Conservation (phyloP, 1,140 invertebrate species). For the Sycophila sp. region DNA sequence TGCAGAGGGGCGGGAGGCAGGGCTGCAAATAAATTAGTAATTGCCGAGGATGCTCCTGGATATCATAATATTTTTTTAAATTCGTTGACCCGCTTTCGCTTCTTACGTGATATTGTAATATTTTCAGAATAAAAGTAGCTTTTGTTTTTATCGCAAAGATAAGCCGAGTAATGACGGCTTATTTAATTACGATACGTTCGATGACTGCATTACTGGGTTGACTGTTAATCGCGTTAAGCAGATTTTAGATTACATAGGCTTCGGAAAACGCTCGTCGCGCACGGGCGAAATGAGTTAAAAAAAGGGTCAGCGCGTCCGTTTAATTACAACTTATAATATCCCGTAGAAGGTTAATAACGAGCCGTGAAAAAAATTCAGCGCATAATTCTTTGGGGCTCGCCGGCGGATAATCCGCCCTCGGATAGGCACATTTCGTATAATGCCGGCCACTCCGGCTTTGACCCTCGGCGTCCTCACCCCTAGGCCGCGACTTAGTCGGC, state of each 20-base stretch:
- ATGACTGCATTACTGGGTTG: background rate
- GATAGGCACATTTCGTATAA: conserved; percentile 42
- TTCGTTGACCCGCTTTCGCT: background rate
- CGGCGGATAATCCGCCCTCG: conserved; percentile 49
- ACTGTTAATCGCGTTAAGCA: conserved; percentile 4
- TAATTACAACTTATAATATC: too few relatives aligned
- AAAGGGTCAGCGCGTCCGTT: too few relatives aligned
- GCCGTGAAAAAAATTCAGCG: too few relatives aligned
- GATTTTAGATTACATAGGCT: conserved; percentile 16
- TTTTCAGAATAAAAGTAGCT: too few relatives aligned
- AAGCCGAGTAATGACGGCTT: background rate
- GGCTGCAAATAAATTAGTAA: conserved; percentile 52
- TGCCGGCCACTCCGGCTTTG: conserved; percentile 7
- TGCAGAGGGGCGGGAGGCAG: background rate
- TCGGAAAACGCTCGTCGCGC: background rate
- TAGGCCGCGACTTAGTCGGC: background rate
- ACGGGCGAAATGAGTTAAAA: too few relatives aligned
- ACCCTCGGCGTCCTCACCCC: background rate
- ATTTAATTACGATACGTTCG: background rate
- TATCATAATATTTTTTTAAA: too few relatives aligned
- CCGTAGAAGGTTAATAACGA: too few relatives aligned
- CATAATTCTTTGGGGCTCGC: too few relatives aligned
- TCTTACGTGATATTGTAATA: background rate
- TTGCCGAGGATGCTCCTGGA: conserved; percentile 48
- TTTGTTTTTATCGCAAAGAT: background rate